Conservation (phyloP, 2,113 vertebrate genomes). For the Rhinoptilus africanus region DNA sequence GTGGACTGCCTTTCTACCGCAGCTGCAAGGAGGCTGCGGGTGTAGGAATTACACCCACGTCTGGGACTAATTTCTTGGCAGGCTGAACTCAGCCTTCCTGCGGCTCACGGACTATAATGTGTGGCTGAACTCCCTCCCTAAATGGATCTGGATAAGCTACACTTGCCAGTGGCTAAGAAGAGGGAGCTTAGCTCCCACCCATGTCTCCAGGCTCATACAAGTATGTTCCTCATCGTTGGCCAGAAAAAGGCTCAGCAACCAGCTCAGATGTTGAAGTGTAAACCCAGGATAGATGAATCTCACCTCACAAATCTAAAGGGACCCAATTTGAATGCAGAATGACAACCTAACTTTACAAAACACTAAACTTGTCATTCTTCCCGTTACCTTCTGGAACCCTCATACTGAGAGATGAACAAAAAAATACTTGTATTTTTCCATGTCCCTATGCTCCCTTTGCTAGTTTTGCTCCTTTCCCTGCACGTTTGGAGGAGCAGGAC, state of each 20-base stretch:
- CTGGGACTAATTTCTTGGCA: not conserved
- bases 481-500: not conserved
- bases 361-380: not conserved
- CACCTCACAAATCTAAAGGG: not conserved
- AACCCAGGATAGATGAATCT: not conserved
- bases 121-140: not conserved
- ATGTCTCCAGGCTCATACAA: not conserved
- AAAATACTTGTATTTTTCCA: not conserved
- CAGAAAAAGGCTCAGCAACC: not conserved
- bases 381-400: not conserved
- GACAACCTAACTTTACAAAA: not conserved
- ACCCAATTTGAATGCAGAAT: not conserved
- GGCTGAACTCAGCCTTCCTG: not conserved
- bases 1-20: not conserved
- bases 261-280: not conserved
- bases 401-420: not conserved
- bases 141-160: not conserved
- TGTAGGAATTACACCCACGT: not conserved
- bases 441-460: not conserved
- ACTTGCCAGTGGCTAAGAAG: not conserved
- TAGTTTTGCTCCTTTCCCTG: not conserved
- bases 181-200: not conserved
- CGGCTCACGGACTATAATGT: not conserved
- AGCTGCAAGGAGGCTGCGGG: not conserved
- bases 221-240: not conserved